These are phyloP conservation scores for Pseudomugil gertrudae DNA, from an alignment of 2,797 vertebrate genomes.

Conservation along the genomic window DNA sequence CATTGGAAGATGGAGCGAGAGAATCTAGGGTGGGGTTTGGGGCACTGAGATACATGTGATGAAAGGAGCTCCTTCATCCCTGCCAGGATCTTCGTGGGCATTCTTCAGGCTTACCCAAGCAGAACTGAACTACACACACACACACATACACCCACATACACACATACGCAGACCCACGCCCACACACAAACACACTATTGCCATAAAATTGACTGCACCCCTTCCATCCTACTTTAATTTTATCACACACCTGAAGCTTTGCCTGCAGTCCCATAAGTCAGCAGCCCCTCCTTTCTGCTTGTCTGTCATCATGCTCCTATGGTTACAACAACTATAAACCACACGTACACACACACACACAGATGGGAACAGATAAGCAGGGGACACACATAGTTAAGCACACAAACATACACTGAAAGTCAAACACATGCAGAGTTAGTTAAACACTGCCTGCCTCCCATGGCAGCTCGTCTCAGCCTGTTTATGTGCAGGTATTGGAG, in stretches of 20 bases:
- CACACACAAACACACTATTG: constrained; percentile 22
- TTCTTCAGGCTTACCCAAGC: constrained; percentile 83
- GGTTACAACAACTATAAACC: constrained; percentile 62
- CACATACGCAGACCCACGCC: no score
- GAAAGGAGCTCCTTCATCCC: constrained; percentile 73
- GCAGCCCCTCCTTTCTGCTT: constrained; percentile 39
- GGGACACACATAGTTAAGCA: constrained; percentile 50
- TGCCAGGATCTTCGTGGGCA: constrained; percentile 70
- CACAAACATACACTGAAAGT: constrained; percentile 39
- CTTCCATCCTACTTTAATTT: constrained; percentile 41
- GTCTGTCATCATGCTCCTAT: constrained; percentile 73
- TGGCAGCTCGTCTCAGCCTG: constrained; percentile 44
- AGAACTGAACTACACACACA: constrained; percentile 65
- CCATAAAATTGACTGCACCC: constrained; percentile 57
- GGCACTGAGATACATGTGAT: constrained; percentile 61
- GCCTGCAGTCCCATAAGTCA: constrained; percentile 52
- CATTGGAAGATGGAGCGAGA: constrained; percentile 42
- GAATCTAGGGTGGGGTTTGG: constrained; percentile 49
- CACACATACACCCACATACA: no score
- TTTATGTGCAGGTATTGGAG: constrained; percentile 39
- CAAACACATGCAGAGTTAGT: constrained; percentile 46
- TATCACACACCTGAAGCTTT: constrained; percentile 75
- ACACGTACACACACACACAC: constrained; percentile 28
- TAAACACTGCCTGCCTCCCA: constrained; percentile 43
- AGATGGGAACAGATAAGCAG: constrained; percentile 60